Evolutionary conservation across 1,140 invertebrate species (phyloP).

Genomic region (Riptortus pedestris): DNA sequence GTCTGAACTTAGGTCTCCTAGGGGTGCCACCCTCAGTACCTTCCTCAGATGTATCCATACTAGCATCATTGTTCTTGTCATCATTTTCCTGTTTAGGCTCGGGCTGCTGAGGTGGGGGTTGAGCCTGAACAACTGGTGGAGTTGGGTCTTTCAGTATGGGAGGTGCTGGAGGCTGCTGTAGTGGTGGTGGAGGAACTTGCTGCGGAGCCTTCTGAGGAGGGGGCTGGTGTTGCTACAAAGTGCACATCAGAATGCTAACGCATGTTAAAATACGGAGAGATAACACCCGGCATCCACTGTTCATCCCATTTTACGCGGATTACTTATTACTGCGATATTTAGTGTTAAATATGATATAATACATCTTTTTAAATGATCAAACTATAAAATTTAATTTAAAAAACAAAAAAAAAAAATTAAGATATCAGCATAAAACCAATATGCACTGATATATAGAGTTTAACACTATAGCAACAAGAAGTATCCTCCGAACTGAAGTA

Average conservation of each 20-base stretch:
- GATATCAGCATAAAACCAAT: too few relatives aligned
- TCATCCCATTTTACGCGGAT: constrained; percentile 5
- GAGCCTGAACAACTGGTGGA: not conserved
- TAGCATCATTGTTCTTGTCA: not conserved
- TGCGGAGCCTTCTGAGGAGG: not conserved
- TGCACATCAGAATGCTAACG: constrained; percentile 17
- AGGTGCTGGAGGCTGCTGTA: not conserved
- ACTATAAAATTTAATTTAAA: too few relatives aligned
- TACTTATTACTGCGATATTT: too few relatives aligned
- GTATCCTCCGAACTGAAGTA: too few relatives aligned
- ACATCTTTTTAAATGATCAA: too few relatives aligned
- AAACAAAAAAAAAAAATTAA: too few relatives aligned
- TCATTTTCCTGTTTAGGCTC: not conserved
- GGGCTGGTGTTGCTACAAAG: constrained; percentile 9
- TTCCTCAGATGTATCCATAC: not conserved
- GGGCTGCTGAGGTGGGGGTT: not conserved
- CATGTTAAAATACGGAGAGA: constrained; percentile 16
- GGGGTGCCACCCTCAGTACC: not conserved
- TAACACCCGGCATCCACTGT: constrained; percentile 18
- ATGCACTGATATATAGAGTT: too few relatives aligned
- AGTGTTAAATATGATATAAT: too few relatives aligned
- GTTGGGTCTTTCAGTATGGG: not conserved
- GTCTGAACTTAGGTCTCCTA: not conserved
- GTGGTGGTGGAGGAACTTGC: not conserved
- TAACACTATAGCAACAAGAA: too few relatives aligned